Conservation (phyloP, 2,113 vertebrate species). For the Microtus richardsoni region DNA sequence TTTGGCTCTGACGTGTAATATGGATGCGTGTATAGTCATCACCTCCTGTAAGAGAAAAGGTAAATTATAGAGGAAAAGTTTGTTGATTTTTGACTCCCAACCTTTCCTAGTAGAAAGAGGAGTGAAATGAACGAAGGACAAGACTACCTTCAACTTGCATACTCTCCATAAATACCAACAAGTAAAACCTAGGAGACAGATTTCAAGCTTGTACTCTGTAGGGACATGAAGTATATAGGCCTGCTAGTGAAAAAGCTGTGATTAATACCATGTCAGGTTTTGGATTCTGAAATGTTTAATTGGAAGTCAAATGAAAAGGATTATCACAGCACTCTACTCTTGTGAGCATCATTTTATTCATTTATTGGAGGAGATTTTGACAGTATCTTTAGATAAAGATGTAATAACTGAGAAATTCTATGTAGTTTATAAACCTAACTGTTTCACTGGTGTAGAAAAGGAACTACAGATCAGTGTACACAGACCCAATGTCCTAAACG, state of each 20-base stretch:
- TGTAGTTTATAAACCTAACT: not conserved
- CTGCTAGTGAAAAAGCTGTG: not conserved
- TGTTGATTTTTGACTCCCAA: not conserved
- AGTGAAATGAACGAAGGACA: not conserved
- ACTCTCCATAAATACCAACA: not conserved
- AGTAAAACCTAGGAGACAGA: not conserved
- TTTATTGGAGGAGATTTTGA: not conserved
- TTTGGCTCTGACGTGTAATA: not conserved
- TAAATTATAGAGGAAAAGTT: not conserved
- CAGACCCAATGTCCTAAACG: not conserved
- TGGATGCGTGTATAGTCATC: not conserved
- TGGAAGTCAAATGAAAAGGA: not conserved
- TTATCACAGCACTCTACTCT: not conserved
- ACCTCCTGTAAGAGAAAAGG: not conserved
- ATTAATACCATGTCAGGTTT: not conserved
- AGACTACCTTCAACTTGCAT: not conserved
- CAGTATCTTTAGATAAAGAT: not conserved
- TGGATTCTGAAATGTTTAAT: not conserved
- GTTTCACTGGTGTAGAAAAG: not conserved
- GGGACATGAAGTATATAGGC: not conserved
- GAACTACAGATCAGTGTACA: not conserved
- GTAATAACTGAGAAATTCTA: not conserved
- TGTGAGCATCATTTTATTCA: not conserved
- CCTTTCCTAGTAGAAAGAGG: not conserved
- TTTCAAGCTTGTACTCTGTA: not conserved